Base-by-base conservation (phyloP, 1,140 invertebrate species). In the Megathymus violae region DNA sequence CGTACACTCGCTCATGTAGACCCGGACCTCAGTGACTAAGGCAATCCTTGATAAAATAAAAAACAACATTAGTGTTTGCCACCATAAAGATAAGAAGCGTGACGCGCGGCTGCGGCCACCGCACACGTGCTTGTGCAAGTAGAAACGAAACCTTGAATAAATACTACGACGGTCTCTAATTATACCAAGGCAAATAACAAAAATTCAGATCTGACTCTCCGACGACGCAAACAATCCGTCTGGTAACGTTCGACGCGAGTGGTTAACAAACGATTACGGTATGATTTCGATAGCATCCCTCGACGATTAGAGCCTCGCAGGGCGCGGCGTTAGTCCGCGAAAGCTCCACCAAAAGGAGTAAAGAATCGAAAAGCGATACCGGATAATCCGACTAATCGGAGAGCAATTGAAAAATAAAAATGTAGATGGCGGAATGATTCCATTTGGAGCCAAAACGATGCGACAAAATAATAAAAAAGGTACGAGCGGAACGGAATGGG, bases 331-430 rank as follows among this genome's bases (percentile, higher is more conserved):
- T 86, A 86, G 80, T 83, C 82, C 83, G 83, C 79, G 76, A 88
- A 88, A 84, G 76, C 79, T 77, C 73, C 80, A 82, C 69, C 78
- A 89, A 88, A 88, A 87, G 70, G 73, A 86, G 77, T 82, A 91
- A 91, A 91, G 86, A 82, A 90, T 86, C 83, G 82, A 79, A 86
- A 83, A 87, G 85, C 89, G 83, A 89, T 88, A 88, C 76, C 56
- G 79, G 76, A 80, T 91, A 91, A 91, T 91, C 89, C 88, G 81
- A 86, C 86, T 91, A 92, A 91, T 91, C 89, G 89, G 81, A 74
- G 80, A 76, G 88, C 91, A 91, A 92, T 92, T 92, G 91, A 92
- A 92, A 91, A 92, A 92, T 91, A 92, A 92, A 92, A 92, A 92
- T 89, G 89, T 90, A 91, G 89, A 91, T 91, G 84, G 89, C 80